Conservation (phyloP, 1,140 invertebrate genomes). For the Drosophila novamexicana region DNA sequence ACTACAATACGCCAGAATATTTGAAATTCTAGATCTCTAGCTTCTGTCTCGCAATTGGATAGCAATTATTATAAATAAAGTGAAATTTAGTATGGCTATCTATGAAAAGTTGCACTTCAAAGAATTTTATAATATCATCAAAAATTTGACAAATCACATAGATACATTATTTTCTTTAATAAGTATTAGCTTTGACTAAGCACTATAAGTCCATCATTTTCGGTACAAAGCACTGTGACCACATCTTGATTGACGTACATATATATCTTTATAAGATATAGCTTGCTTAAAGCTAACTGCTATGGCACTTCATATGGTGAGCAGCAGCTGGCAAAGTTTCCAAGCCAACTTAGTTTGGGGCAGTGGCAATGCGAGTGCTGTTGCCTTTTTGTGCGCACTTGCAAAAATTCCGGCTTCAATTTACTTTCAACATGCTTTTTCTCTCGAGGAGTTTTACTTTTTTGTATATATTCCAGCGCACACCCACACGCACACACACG, state of each 20-base stretch:
- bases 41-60: too few species aligned
- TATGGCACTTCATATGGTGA: conserved; percentile 28
- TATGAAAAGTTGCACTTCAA: too few species aligned
- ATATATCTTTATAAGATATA: background rate
- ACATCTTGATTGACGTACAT: conserved; percentile 5
- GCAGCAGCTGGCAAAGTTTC: conserved; percentile 70
- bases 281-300: conserved; percentile 56
- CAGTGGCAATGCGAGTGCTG: conserved; percentile 18
- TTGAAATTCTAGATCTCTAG: too few species aligned
- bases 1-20: too few species aligned
- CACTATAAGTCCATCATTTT: background rate
- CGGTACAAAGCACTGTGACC: background rate
- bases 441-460: conserved; percentile 61
- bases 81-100: too few species aligned
- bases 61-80: too few species aligned
- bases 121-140: too few species aligned
- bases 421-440: conserved; percentile 81
- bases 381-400: conserved; percentile 64
- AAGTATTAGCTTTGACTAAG: background rate
- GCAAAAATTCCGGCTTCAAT: conserved; percentile 76
- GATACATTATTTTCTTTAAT: too few species aligned
- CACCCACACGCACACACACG: conserved; percentile 9
- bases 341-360: conserved; percentile 60
- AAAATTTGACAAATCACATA: background rate
- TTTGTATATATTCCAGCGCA: conserved; percentile 41